These are phyloP conservation scores for Cephus rjabovi DNA, from an alignment of 2,888 invertebrate genomes.

Conservation along the genomic window DNA sequence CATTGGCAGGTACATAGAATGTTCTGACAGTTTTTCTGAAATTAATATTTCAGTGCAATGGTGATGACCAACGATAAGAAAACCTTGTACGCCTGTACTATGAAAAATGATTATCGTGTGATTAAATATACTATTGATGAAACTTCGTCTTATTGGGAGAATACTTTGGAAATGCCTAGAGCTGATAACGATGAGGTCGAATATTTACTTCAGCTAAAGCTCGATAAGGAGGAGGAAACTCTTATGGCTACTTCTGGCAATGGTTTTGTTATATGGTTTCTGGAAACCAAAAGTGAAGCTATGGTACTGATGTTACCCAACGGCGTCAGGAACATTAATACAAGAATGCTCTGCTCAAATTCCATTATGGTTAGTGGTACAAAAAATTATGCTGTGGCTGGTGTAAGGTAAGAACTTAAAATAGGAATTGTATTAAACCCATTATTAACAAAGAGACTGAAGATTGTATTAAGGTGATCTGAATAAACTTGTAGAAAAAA, in stretches of 20 bases:
- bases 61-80: slow-evolving; percentile 77
- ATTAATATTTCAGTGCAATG: slow-evolving; percentile 70
- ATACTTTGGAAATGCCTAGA: slow-evolving; percentile 73
- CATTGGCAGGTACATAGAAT: not conserved
- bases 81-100: slow-evolving; percentile 78
- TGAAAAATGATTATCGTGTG: slow-evolving; percentile 71
- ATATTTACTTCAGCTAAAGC: slow-evolving; percentile 82
- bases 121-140: slow-evolving; percentile 68
- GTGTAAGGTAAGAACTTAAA: slow-evolving; percentile 77
- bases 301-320: slow-evolving; percentile 81
- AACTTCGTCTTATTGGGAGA: slow-evolving; percentile 73
- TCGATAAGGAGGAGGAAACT: slow-evolving; percentile 84
- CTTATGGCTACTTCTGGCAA: slow-evolving; percentile 87
- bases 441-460: not conserved
- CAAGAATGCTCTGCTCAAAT: slow-evolving; percentile 89
- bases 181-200: slow-evolving; percentile 80
- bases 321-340: slow-evolving; percentile 93
- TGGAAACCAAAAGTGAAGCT: slow-evolving; percentile 70
- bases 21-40: not conserved
- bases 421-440: not conserved
- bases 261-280: slow-evolving; percentile 86
- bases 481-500: slow-evolving; percentile 76
- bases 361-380: slow-evolving; percentile 93
- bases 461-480: not conserved
- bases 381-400: slow-evolving; percentile 93